These are phyloP conservation scores for Lithophane semibrunnea DNA, from an alignment of 2,888 invertebrate species.

Conservation along the genomic window DNA sequence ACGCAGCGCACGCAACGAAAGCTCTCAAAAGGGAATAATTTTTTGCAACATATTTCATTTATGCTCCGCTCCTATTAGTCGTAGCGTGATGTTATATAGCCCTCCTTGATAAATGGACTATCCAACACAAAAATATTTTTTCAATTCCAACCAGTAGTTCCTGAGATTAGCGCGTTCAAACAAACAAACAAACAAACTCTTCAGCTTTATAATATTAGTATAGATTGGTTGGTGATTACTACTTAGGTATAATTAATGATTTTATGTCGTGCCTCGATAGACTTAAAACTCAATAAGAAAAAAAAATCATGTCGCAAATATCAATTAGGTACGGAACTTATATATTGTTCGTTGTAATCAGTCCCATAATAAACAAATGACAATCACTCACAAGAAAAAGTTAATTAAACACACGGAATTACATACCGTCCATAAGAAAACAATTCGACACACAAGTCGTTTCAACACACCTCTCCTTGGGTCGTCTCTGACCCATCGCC, in stretches of 20 bases:
- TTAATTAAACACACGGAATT: conserved; percentile 13
- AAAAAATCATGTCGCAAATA: neutral
- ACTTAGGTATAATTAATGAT: neutral
- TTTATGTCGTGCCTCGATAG: neutral
- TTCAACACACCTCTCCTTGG: neutral
- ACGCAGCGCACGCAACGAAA: no score
- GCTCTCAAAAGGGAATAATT: no score
- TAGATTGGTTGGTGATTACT: neutral
- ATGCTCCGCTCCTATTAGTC: no score
- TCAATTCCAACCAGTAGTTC: no score
- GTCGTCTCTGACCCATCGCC: conserved; percentile 12
- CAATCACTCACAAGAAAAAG: neutral
- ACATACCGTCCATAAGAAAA: neutral
- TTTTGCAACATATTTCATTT: no score
- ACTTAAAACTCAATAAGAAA: neutral
- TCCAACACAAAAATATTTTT: no score
- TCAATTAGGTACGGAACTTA: neutral
- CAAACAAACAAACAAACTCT: no score
- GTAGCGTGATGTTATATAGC: no score
- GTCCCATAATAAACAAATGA: neutral
- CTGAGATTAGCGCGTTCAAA: no score
- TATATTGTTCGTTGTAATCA: neutral
- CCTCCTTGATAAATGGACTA: no score
- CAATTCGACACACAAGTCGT: conserved; percentile 6
- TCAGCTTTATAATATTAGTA: no score